These are phyloP conservation scores for Ptilodon capucinus DNA, from an alignment of 2,888 invertebrate genomes.

Conservation along the genomic window DNA sequence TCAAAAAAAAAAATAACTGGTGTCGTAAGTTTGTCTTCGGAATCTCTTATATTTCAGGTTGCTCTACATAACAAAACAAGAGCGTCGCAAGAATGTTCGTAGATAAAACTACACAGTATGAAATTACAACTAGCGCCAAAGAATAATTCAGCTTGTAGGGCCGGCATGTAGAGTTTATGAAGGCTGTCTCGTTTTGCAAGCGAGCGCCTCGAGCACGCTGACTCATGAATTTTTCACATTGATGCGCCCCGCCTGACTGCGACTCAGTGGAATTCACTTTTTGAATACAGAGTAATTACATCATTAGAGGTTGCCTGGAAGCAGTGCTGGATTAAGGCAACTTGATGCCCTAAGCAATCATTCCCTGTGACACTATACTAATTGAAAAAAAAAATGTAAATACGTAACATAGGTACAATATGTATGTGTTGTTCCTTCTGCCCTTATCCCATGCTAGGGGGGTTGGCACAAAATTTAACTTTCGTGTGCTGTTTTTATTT, in stretches of 20 bases:
- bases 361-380: too few relatives aligned
- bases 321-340: too few relatives aligned
- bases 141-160: slow-evolving; percentile 17
- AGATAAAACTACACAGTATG: background rate
- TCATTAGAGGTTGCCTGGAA: too few relatives aligned
- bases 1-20: too few relatives aligned
- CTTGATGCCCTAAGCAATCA: too few relatives aligned
- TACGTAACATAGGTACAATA: too few relatives aligned
- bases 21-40: too few relatives aligned
- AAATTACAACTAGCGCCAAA: slow-evolving; percentile 9
- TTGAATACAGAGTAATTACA: slow-evolving; percentile 7
- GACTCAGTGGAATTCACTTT: slow-evolving; percentile 41
- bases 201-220: slow-evolving; percentile 45
- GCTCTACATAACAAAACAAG: background rate
- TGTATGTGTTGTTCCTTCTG: too few relatives aligned
- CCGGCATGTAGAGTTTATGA: slow-evolving; percentile 37
- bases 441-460: too few relatives aligned
- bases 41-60: background rate
- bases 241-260: slow-evolving; percentile 42
- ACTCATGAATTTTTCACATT: slow-evolving; percentile 68
- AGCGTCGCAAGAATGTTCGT: background rate
- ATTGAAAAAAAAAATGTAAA: too few relatives aligned
- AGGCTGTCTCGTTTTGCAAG: slow-evolving; percentile 32
- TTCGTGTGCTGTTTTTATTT: too few relatives aligned
- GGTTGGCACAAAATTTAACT: too few relatives aligned